Conservation (phyloP, 2,888 invertebrate species). For the Melanophora roralis region DNA sequence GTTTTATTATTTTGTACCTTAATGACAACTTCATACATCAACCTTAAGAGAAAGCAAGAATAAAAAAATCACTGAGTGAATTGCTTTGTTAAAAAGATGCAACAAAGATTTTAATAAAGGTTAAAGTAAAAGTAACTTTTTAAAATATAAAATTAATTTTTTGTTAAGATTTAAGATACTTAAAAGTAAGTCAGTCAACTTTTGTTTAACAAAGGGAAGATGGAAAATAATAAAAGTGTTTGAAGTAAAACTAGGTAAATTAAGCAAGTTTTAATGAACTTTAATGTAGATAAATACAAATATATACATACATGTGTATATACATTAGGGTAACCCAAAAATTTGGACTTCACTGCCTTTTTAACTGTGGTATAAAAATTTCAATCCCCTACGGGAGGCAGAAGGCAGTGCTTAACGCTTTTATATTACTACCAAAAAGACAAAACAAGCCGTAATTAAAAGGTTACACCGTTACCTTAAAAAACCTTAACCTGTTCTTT, state of each 20-base stretch:
- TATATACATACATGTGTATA: too few species aligned
- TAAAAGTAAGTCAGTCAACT: constrained; percentile 13
- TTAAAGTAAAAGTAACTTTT: constrained; percentile 45
- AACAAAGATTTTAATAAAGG: constrained; percentile 16
- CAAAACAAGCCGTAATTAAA: too few species aligned
- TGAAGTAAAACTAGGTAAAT: constrained; percentile 26
- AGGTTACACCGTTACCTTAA: too few species aligned
- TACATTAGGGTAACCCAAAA: too few species aligned
- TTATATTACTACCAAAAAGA: too few species aligned
- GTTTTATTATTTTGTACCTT: not conserved
- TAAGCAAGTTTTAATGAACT: not conserved
- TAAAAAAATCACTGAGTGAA: not conserved
- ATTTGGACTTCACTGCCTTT: too few species aligned
- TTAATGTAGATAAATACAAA: too few species aligned
- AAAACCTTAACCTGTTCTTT: too few species aligned
- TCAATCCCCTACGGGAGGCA: too few species aligned
- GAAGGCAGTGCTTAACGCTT: too few species aligned
- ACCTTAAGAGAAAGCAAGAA: constrained; percentile 13
- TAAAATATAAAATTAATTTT: constrained; percentile 50
- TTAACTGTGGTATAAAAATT: too few species aligned
- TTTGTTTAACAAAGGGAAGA: not conserved
- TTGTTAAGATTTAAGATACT: constrained; percentile 48
- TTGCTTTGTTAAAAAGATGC: not conserved
- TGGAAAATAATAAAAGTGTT: not conserved
- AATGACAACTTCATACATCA: constrained; percentile 55